Percentiles rank a stretch among this genome's conserved stretches.
phyloP scores from a whole-genome alignment of 2,113 vertebrate species.

The Nibea coibor region DNA sequence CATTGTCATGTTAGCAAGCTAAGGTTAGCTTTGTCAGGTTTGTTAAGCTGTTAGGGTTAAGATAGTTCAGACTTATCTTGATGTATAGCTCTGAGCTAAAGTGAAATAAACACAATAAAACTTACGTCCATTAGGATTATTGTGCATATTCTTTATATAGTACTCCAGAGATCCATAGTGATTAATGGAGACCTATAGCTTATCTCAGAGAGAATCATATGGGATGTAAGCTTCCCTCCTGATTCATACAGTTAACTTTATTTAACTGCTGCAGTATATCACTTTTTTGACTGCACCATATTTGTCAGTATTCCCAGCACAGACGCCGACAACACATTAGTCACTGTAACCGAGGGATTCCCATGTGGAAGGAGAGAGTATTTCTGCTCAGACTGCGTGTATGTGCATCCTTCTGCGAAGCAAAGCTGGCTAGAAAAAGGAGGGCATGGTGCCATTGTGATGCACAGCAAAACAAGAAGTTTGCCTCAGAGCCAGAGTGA shows the following conservation, averaged over 20 bases:
- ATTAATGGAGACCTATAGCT: slow-evolving; percentile 58
- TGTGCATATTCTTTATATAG: slow-evolving; percentile 14
- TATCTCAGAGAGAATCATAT: slow-evolving; percentile 32
- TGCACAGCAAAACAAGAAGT: slow-evolving; percentile 41
- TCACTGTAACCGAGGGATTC: slow-evolving; percentile 64
- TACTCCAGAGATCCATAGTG: slow-evolving; percentile 30
- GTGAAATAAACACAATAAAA: slow-evolving; percentile 14
- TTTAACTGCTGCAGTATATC: slow-evolving; percentile 65
- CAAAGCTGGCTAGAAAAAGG: slow-evolving; percentile 39
- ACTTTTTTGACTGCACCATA: slow-evolving; percentile 53
- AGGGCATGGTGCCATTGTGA: slow-evolving; percentile 61
- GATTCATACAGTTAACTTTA: slow-evolving; percentile 56
- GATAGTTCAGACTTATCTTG: background rate
- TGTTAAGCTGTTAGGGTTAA: too few species aligned
- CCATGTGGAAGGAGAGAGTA: slow-evolving; percentile 57
- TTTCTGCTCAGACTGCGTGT: slow-evolving; percentile 42
- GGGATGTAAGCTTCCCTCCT: slow-evolving; percentile 21
- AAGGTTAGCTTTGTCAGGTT: too few species aligned
- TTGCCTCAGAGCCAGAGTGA: slow-evolving; percentile 35
- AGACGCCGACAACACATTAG: slow-evolving; percentile 63
- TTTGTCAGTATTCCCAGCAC: slow-evolving; percentile 65
- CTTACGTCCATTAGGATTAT: slow-evolving; percentile 10
- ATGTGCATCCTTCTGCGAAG: slow-evolving; percentile 30
- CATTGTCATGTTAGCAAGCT: too few species aligned
- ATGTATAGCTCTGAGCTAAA: background rate